Evolutionary conservation across 1,140 invertebrate species (phyloP), one percentile per base, ranked within the genome.

Genomic region (Carposina sasakii): DNA sequence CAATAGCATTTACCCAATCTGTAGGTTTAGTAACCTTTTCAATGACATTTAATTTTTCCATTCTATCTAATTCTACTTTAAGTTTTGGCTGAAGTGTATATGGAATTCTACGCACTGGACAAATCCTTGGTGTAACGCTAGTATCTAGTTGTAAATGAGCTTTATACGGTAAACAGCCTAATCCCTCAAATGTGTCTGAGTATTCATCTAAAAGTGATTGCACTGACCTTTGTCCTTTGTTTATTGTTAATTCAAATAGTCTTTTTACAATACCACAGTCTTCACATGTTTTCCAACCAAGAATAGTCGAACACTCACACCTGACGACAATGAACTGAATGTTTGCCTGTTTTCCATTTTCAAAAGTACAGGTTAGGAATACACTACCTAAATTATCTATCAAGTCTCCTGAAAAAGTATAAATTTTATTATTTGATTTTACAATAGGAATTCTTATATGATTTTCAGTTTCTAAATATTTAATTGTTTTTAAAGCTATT

Each of bases 1-100:
- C 66, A 30, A 81, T 56, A 15, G 71, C 72, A 43, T 74, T 66
- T 9, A 73, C 66, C 85, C 85, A 88, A 23, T 66, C 60, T 20
- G 64, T 69, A 37, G 60, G 65, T 28, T 64, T 52, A 44, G 63
- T 59, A 30, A 81, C 65, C 60, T 67, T 60, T 31, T 54, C 28
- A 15, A 84, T 67, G 24, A 79, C 49, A 10, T 57, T 57, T 15
- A 47, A 39, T 8, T 52, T 31, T 26, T 44, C 53, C 31, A 46
- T 34, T 22, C 20, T 22, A 23, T 46, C 31, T 46, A 46, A 28
- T 20, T 46, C 43, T 5, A 6, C 17, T 13, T 46, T 46, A 12
- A 46, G 31, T 15, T 36, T 22, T 28, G n/a, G 21, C 23, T 34
- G 43, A 24, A 46, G 36, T 16, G 43, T 4, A 36, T 34, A 46